Evolutionary conservation across 2,888 invertebrate species (phyloP), one percentile per base, ranked within the genome.

Genomic region (Macrophya annulata): DNA sequence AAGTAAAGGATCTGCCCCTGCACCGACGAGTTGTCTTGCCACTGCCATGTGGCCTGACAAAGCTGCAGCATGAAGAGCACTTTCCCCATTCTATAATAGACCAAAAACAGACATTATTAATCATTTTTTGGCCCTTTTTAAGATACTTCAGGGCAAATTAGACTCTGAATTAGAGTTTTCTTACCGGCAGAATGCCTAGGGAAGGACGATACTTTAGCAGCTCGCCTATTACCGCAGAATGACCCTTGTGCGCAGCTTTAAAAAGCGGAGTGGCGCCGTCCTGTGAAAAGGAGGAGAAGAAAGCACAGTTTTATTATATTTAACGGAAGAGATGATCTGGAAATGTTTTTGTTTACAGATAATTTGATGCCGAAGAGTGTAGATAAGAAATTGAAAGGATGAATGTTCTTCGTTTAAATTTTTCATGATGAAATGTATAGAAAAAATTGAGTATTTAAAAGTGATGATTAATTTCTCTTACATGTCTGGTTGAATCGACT

Each of bases 241-340:
- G 98, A 0, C 99, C 99, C 94, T 99, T 99, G 94, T 99, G 99
- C 55, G 98, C 96, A 55, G 99, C 98, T 94, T 99, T 99, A 94
- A 99, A 99, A 86, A 99, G 94, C 1, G 99, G 97, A 0, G 98
- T 99, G 59, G 98, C 98, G 71, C 99, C 99, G 94, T 99, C 98
- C 97, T 98, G 93, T 65, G 93, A 93, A 87, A 87, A 88, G 88
- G 88, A 87, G 25, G 25, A 62, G 15, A 37, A 37, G 17, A 37
- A 65, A 65, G 51, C 15, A 17, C 51, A 51, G 40, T 59, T 25
- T 21, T 37, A 10, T 25, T 40, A 74, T 40, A 1, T 21, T 48
- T n/a, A n/a, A 10, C 17, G 37, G 4, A 25, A 45, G n/a, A 25
- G 45, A 74, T 74, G 4, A 5, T 45, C n/a, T 45, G n/a, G n/a